A percentile compares a stretch with the other conserved stretches of the same genome.
Conservation (phyloP, 2,888 invertebrate species). For the Cheilosia variabilis region DNA sequence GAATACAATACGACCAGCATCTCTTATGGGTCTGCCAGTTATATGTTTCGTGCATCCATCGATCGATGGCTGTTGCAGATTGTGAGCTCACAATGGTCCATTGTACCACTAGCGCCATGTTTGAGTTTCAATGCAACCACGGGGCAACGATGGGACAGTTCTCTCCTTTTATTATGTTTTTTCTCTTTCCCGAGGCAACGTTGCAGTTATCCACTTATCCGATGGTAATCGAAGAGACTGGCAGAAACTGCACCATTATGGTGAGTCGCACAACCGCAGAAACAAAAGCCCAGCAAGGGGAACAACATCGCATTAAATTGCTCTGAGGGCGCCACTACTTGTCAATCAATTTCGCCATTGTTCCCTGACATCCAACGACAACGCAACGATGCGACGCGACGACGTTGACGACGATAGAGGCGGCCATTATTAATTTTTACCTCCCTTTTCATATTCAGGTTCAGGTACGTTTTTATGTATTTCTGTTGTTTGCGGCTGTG, state of each 20-base stretch:
- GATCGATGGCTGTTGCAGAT: conserved; percentile 72
- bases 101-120: conserved; percentile 74
- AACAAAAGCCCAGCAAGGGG: conserved; percentile 73
- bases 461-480: conserved; percentile 36
- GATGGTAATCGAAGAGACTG: conserved; percentile 69
- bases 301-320: conserved; percentile 75
- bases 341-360: conserved; percentile 76
- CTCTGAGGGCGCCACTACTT: conserved; percentile 75
- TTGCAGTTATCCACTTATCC: conserved; percentile 71
- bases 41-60: conserved; percentile 70
- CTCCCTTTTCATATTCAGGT: conserved; percentile 54
- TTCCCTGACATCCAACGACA: conserved; percentile 66
- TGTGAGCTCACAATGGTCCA: conserved; percentile 68
- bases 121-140: conserved; percentile 61
- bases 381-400: no score
- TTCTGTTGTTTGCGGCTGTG: conserved; percentile 55
- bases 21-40: conserved; percentile 30
- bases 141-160: conserved; percentile 53
- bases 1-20: conserved; percentile 28
- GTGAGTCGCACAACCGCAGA: conserved; percentile 67
- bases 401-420: conserved; percentile 54
- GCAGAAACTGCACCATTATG: conserved; percentile 64
- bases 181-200: conserved; percentile 35
- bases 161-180: conserved; percentile 11
- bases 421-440: conserved; percentile 75